Evolutionary conservation across 2,113 vertebrate genomes (phyloP).

Genomic region (Silurus meridionalis): DNA sequence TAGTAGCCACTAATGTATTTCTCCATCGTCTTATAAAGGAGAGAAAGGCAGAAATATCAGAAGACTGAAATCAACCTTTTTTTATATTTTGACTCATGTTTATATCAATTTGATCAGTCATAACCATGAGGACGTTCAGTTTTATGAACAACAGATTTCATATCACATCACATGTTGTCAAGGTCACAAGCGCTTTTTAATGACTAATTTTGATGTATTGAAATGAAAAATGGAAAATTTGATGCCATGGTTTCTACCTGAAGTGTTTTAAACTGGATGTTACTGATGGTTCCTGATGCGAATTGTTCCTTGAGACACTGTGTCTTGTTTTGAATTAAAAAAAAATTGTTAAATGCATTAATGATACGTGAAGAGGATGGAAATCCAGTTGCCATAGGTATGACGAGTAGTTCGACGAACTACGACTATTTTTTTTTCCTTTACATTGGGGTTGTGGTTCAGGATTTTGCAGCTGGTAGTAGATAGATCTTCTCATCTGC

Average conservation of each 20-base stretch:
- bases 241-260: background rate
- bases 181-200: background rate
- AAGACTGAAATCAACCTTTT: background rate
- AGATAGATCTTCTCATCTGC: background rate
- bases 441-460: background rate
- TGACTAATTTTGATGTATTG: background rate
- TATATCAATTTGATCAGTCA: background rate
- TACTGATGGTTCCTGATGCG: background rate
- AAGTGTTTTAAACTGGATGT: background rate
- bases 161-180: background rate
- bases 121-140: background rate
- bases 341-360: background rate
- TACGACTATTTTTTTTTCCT: background rate
- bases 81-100: background rate
- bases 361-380: background rate
- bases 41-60: background rate
- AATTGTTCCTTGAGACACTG: background rate
- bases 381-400: background rate
- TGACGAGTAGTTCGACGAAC: conserved; percentile 44
- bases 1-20: background rate
- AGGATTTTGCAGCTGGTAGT: background rate
- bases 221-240: background rate
- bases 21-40: background rate
- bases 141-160: conserved; percentile 1
- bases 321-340: background rate